Evolutionary conservation across 2,797 vertebrate species (phyloP).

Genomic region (Pseudomugil gertrudae): DNA sequence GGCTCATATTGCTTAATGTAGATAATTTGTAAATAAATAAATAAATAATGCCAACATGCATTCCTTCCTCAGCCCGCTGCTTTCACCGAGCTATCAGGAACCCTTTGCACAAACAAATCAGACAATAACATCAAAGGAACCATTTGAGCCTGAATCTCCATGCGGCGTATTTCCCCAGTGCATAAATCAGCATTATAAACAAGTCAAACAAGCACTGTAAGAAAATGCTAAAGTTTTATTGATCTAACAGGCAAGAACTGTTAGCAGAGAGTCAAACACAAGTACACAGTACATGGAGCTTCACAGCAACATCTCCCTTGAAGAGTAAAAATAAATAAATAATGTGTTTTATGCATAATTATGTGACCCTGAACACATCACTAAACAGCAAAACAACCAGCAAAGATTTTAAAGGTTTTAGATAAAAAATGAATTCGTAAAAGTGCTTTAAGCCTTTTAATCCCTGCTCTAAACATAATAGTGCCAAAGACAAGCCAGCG

Average conservation of each 20-base stretch:
- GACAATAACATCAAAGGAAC: conserved; percentile 7
- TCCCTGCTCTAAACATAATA: not conserved
- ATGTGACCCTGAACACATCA: not conserved
- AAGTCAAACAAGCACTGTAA: not conserved
- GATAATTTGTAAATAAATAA: not conserved
- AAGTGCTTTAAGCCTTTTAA: not conserved
- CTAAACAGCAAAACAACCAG: not conserved
- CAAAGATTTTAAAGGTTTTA: not conserved
- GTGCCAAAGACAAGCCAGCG: not conserved
- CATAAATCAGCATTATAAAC: conserved; percentile 6
- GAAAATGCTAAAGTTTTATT: conserved; percentile 5
- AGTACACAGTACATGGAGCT: not conserved
- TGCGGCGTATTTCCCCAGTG: conserved; percentile 3
- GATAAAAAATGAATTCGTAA: not conserved
- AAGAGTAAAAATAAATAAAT: not conserved
- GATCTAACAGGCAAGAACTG: not conserved
- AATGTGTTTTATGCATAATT: too few relatives aligned
- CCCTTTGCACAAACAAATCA: not conserved
- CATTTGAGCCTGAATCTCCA: conserved; percentile 2
- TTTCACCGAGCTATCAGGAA: conserved; percentile 6
- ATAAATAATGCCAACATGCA: conserved; percentile 1
- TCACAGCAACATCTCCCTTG: not conserved
- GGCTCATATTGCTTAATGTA: not conserved
- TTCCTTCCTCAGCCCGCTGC: not conserved
- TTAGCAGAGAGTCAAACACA: not conserved